Evolutionary conservation across 2,888 invertebrate species (phyloP).

Genomic region (Steinernema hermaphroditum): DNA sequence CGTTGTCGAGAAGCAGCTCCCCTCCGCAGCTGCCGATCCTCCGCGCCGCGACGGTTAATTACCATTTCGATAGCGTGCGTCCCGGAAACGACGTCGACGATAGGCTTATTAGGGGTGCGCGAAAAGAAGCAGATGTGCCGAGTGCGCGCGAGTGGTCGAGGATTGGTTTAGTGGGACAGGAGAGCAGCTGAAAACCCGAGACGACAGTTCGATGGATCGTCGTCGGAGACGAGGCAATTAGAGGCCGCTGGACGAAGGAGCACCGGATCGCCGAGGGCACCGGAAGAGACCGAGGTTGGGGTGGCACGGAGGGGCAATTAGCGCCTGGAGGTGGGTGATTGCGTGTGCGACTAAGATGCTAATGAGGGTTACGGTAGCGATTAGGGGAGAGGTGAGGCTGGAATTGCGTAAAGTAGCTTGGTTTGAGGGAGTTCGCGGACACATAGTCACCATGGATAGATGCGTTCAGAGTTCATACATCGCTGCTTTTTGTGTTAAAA

Average conservation of each 20-base stretch:
- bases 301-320: not conserved
- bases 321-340: no score
- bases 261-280: not conserved
- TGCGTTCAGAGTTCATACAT: no score
- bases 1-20: not conserved
- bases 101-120: constrained; percentile 31
- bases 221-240: constrained; percentile 7
- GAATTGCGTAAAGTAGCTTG: no score
- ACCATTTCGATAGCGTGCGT: constrained; percentile 28
- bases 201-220: constrained; percentile 11
- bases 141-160: constrained; percentile 26
- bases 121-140: constrained; percentile 30
- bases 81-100: constrained; percentile 29
- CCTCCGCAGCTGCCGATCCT: constrained; percentile 30
- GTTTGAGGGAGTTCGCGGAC: no score
- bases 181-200: constrained; percentile 22
- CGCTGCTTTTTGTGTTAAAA: no score
- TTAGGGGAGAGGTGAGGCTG: no score
- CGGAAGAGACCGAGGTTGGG: not conserved
- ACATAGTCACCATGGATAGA: no score
- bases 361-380: no score
- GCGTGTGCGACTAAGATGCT: no score
- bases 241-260: not conserved
- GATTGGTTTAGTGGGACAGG: constrained; percentile 27
- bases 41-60: constrained; percentile 25